Evolutionary conservation across 2,113 vertebrate species (phyloP).

Genomic region (Scytalopus superciliaris): DNA sequence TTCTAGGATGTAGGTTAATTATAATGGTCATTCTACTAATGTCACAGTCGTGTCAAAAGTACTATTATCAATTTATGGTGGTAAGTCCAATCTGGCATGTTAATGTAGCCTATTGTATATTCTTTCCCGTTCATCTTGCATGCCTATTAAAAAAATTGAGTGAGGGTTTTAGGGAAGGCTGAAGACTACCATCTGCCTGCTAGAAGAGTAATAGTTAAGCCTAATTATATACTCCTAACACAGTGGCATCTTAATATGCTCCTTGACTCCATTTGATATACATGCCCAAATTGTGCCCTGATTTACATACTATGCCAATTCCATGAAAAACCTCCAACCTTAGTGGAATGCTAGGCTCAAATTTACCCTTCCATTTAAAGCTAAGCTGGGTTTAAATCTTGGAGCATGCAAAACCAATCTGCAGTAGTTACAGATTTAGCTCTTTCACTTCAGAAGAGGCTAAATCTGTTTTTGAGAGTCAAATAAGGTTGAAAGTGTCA

Average conservation of each 20-base stretch:
- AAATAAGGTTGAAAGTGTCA: background rate
- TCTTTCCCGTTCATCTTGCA: background rate
- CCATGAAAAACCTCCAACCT: background rate
- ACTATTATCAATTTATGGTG: constrained; percentile 24
- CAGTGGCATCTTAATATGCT: background rate
- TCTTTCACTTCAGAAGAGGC: background rate
- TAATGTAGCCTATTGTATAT: constrained; percentile 46
- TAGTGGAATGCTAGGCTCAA: background rate
- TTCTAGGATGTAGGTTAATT: constrained; percentile 55
- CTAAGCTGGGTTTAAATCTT: background rate
- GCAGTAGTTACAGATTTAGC: background rate
- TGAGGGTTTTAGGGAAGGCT: constrained; percentile 21
- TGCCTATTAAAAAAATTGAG: constrained; percentile 32
- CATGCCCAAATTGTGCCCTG: background rate
- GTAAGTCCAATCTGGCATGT: constrained; percentile 41
- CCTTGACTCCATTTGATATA: background rate
- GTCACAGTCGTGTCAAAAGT: constrained; percentile 44
- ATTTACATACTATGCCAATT: background rate
- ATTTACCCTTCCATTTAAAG: background rate
- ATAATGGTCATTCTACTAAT: constrained; percentile 59
- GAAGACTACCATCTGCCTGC: constrained; percentile 49
- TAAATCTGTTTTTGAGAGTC: background rate
- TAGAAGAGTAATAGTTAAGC: constrained; percentile 18
- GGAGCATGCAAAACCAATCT: background rate
- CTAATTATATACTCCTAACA: background rate